Percentiles rank a stretch among this genome's conserved stretches.
Conservation (phyloP, 92 coral and sea anemone genomes). For the Phenganax marumi region DNA sequence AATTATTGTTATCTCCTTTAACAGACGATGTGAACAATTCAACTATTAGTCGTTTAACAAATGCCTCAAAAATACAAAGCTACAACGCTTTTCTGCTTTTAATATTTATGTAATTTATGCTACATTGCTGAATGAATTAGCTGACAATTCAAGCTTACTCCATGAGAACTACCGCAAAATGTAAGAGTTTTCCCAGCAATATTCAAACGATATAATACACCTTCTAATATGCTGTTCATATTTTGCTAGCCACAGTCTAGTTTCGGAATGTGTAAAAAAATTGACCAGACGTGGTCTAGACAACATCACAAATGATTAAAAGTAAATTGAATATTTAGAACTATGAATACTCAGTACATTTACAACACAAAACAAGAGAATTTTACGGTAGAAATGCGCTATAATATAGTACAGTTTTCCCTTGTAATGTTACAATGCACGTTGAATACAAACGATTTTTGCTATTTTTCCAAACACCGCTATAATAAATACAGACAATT, state of each 20-base stretch:
- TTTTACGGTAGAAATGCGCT: neutral
- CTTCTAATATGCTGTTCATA: neutral
- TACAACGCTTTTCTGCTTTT: neutral
- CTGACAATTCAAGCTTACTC: too few species aligned
- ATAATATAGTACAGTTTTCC: neutral
- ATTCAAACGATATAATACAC: neutral
- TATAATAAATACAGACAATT: neutral
- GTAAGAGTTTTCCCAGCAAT: neutral
- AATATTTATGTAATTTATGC: neutral
- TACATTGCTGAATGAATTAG: neutral
- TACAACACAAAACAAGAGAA: neutral
- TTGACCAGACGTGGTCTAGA: slow-evolving; percentile 13
- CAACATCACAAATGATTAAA: neutral
- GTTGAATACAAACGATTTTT: neutral
- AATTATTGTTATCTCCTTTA: neutral
- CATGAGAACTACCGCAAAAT: too few species aligned
- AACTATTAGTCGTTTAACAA: neutral
- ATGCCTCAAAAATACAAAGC: neutral
- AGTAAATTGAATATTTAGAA: neutral
- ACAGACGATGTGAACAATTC: neutral
- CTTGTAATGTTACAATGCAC: neutral
- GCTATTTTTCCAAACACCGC: neutral
- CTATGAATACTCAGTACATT: neutral
- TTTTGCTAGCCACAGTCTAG: neutral
- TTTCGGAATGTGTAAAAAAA: neutral